Evolutionary conservation across 2,797 vertebrate genomes (phyloP).

Genomic region (Aulostomus chinensis): DNA sequence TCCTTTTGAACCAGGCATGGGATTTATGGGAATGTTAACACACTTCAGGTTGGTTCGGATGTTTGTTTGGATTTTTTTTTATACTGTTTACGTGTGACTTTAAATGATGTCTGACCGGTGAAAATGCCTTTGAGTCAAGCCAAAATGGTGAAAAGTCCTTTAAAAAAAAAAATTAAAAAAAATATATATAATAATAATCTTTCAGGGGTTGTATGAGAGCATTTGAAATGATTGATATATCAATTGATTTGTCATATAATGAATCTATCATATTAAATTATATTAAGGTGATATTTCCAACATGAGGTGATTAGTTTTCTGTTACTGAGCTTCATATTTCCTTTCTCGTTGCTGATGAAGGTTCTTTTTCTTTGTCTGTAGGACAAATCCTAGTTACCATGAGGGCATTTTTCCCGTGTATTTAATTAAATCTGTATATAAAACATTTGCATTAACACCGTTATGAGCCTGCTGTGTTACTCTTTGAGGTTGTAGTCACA

Average conservation of each 20-base stretch:
- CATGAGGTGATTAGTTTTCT: no score
- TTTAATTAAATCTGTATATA: constrained; percentile 34
- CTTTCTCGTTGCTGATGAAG: not conserved
- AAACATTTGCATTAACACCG: constrained; percentile 23
- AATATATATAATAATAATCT: no score
- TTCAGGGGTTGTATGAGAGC: constrained; percentile 16
- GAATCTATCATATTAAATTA: constrained; percentile 22
- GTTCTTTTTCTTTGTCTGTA: not conserved
- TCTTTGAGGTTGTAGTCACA: not conserved
- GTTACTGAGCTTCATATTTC: constrained; percentile 4
- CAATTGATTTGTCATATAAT: constrained; percentile 16
- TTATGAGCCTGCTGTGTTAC: constrained; percentile 25
- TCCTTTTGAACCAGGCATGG: not conserved
- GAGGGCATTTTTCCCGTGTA: not conserved
- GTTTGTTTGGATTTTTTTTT: no score
- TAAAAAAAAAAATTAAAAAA: no score
- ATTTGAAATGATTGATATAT: constrained; percentile 25
- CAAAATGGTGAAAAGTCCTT: constrained; percentile 26
- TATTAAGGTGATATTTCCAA: constrained; percentile 17
- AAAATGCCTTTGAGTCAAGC: constrained; percentile 39
- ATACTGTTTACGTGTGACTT: constrained; percentile 16
- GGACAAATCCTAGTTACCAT: not conserved
- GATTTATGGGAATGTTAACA: constrained; percentile 11
- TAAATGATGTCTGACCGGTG: constrained; percentile 15
- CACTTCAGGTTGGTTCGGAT: constrained; percentile 20